A percentile compares a stretch with the other conserved stretches of the same genome.
Conservation (phyloP, 1,140 invertebrate species). For the Drosophila obscura region DNA sequence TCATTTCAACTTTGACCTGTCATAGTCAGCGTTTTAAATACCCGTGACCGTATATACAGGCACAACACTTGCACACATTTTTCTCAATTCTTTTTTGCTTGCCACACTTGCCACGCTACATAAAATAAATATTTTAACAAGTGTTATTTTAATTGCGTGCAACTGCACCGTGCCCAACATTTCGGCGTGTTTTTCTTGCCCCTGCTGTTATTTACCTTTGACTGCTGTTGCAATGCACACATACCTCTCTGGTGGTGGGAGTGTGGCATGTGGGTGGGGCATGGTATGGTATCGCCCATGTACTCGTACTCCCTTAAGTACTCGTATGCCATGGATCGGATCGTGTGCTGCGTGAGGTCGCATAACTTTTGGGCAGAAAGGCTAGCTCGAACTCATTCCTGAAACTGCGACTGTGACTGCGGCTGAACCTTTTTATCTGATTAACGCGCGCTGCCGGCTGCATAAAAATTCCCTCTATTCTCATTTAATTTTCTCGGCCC, state of each 20-base stretch:
- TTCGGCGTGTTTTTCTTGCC: constrained; percentile 25
- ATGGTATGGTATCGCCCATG: neutral
- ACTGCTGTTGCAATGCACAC: constrained; percentile 31
- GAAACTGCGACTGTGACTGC: neutral
- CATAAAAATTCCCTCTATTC: constrained; percentile 42
- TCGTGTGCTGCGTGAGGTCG: constrained; percentile 47
- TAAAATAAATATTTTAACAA: constrained; percentile 80
- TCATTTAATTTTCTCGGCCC: constrained; percentile 67
- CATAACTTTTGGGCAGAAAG: constrained; percentile 47
- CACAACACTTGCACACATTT: constrained; percentile 28
- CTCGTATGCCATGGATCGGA: constrained; percentile 2
- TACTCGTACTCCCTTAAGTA: neutral
- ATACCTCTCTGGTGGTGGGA: neutral
- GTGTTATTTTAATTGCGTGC: constrained; percentile 81
- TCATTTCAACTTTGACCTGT: constrained; percentile 27
- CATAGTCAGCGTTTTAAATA: constrained; percentile 42
- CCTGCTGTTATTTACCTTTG: constrained; percentile 59
- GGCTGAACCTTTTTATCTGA: constrained; percentile 64
- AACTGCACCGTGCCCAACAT: constrained; percentile 54
- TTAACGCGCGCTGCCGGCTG: constrained; percentile 54
- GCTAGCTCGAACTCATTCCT: constrained; percentile 18
- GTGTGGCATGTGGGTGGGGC: neutral
- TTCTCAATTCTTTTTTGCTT: constrained; percentile 23
- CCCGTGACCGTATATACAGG: neutral
- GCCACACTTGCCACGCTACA: constrained; percentile 29